phyloP scores from a whole-genome alignment of 1,140 invertebrate genomes.

The Danaus melanippus region DNA sequence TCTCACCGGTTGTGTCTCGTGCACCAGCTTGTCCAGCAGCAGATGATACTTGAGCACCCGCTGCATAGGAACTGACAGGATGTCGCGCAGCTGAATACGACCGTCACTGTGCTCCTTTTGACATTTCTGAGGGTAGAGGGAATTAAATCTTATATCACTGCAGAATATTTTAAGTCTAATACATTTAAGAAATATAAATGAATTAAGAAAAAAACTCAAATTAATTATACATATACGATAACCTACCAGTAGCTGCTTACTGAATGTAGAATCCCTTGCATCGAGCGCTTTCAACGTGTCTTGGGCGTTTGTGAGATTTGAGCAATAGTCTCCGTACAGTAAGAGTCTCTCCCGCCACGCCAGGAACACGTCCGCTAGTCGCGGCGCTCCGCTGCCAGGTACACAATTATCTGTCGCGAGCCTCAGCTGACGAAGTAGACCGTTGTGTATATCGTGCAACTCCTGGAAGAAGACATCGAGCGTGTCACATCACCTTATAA shows the following conservation, averaged over 20 bases:
- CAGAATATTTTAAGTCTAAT: conserved; percentile 7
- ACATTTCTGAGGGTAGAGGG: conserved; percentile 77
- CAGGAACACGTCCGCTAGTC: conserved; percentile 85
- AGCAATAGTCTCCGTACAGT: conserved; percentile 96
- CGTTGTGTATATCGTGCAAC: conserved; percentile 88
- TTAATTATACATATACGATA: not conserved
- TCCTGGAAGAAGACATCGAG: conserved; percentile 72
- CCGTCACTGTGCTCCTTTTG: conserved; percentile 95
- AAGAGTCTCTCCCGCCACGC: conserved; percentile 92
- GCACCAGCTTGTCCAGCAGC: conserved; percentile 91
- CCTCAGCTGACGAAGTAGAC: conserved; percentile 84
- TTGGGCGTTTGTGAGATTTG: conserved; percentile 83
- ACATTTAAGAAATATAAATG: not conserved
- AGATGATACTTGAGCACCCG: conserved; percentile 97
- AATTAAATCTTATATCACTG: too few relatives aligned
- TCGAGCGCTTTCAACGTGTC: conserved; percentile 54
- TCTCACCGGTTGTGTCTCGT: conserved; percentile 88
- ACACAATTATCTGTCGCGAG: conserved; percentile 75
- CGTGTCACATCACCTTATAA: not conserved
- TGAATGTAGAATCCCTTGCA: conserved; percentile 49
- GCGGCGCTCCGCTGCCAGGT: conserved; percentile 53
- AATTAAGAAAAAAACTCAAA: too few relatives aligned
- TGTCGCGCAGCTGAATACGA: conserved; percentile 94
- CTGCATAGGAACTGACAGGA: conserved; percentile 98
- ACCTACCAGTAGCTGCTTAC: conserved; percentile 48